Evolutionary conservation across 2,888 invertebrate species (phyloP), one percentile per base, ranked within the genome.

Genomic region (Oscheius sp.): DNA sequence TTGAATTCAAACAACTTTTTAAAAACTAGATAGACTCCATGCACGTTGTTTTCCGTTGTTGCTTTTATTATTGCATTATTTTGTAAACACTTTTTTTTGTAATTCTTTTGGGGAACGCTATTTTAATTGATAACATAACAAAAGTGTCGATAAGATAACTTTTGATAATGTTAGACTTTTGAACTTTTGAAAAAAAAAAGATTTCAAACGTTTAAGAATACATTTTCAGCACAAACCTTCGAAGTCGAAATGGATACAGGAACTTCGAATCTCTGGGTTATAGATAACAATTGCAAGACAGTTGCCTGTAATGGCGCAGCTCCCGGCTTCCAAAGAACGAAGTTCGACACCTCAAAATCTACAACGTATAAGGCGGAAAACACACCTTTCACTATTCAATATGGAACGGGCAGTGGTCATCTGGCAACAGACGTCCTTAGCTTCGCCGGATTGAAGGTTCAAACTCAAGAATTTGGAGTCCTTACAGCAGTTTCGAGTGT

Each of bases 191-290:
- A n/a, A n/a, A n/a, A n/a, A n/a, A n/a, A n/a, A n/a, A n/a, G n/a
- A n/a, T n/a, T n/a, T n/a, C n/a, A n/a, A n/a, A n/a, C n/a, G n/a
- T n/a, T n/a, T n/a, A n/a, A n/a, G n/a, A n/a, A n/a, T n/a, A n/a
- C n/a, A n/a, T n/a, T 32, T 54, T 54, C 54, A 38, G 33, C 73
- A 8, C 82, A 81, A 67, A 50, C 61, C 54, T 68, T 78, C 61
- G 80, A 75, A 66, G 66, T 81, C 38, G 79, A 80, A 33, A 64
- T 80, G 28, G 82, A 82, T 66, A 82, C 82, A 30, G 81, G 81
- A 72, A 78, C 79, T 30, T 78, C 80, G 67, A 81, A 81, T 71
- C 67, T 82, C 30, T 82, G 81, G 82, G 80, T 82, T n/a, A 81
- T 82, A 32, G 79, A 80, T 67, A 73, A 77, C 51, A 70, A 68